A percentile compares a stretch with the other conserved stretches of the same genome.
Conservation (phyloP, 2,113 vertebrate genomes). For the Tragulus kanchil region DNA sequence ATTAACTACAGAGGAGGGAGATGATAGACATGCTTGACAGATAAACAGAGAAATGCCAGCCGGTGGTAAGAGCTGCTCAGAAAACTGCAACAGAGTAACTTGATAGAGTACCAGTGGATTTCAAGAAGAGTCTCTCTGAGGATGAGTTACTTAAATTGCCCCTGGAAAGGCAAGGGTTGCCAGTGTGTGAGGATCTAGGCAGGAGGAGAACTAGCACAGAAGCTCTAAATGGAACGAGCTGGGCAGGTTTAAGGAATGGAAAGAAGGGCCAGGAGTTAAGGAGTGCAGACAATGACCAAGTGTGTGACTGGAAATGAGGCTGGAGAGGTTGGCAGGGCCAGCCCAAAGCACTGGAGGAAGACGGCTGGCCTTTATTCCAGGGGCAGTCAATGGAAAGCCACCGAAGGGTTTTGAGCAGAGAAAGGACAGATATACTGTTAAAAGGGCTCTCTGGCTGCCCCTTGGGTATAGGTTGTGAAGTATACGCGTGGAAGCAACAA, state of each 20-base stretch:
- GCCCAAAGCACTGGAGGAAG: background rate
- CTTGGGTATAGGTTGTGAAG: background rate
- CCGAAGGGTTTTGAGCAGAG: background rate
- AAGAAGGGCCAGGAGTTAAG: background rate
- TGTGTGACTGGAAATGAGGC: background rate
- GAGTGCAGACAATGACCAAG: background rate
- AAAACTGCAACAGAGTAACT: background rate
- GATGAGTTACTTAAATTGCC: background rate
- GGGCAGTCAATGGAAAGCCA: background rate
- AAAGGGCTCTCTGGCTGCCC: background rate
- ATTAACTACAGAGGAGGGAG: background rate
- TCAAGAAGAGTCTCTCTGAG: background rate
- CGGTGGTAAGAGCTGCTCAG: background rate
- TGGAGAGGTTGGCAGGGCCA: background rate
- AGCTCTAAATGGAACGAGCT: background rate
- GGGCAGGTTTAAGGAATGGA: background rate
- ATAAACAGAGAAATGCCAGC: background rate
- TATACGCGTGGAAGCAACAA: background rate
- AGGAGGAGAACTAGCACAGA: background rate
- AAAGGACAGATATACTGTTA: background rate
- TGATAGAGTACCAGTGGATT: background rate
- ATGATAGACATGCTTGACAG: background rate
- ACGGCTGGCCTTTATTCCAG: background rate
- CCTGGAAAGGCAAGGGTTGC: background rate
- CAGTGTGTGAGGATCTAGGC: background rate